Percentiles rank a stretch among this genome's conserved stretches.
Evolutionary conservation across 2,888 invertebrate species (phyloP).

Genomic region (Drosophila affinis): DNA sequence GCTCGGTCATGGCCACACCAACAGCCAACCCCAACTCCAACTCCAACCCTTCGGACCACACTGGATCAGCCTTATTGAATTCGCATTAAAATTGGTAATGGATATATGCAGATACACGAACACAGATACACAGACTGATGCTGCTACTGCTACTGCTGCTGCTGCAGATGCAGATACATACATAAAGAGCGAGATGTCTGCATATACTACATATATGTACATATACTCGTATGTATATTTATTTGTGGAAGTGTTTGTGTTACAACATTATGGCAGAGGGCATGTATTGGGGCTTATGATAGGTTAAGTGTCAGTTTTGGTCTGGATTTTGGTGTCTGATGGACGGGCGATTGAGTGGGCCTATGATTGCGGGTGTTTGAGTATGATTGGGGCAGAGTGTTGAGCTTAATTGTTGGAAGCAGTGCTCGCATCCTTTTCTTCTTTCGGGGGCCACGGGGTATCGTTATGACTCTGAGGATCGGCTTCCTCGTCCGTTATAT

Average conservation of each 20-base stretch:
- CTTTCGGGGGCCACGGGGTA: too few relatives aligned
- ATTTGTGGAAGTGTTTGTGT: slow-evolving; percentile 46
- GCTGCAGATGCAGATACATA: slow-evolving; percentile 23
- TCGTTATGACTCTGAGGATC: not conserved
- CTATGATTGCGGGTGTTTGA: not conserved
- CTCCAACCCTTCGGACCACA: slow-evolving; percentile 14
- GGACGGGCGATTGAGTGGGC: not conserved
- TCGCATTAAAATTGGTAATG: slow-evolving; percentile 73
- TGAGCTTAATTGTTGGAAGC: not conserved
- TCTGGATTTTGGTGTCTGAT: slow-evolving; percentile 29
- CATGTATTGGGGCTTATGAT: slow-evolving; percentile 43
- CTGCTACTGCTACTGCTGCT: not conserved
- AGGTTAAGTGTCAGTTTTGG: slow-evolving; percentile 48
- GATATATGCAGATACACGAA: slow-evolving; percentile 64
- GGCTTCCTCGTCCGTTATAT: not conserved
- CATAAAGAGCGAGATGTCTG: slow-evolving; percentile 10
- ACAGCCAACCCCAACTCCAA: not conserved
- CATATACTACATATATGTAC: slow-evolving; percentile 10
- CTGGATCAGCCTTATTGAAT: slow-evolving; percentile 64
- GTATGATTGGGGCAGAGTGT: not conserved
- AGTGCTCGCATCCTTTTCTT: not conserved
- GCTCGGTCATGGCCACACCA: slow-evolving; percentile 1
- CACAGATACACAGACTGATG: not conserved
- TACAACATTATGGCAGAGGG: slow-evolving; percentile 20
- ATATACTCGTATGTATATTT: slow-evolving; percentile 43